These are phyloP conservation scores for Rhinogobius similis DNA, from an alignment of 2,113 vertebrate species.

Conservation along the genomic window DNA sequence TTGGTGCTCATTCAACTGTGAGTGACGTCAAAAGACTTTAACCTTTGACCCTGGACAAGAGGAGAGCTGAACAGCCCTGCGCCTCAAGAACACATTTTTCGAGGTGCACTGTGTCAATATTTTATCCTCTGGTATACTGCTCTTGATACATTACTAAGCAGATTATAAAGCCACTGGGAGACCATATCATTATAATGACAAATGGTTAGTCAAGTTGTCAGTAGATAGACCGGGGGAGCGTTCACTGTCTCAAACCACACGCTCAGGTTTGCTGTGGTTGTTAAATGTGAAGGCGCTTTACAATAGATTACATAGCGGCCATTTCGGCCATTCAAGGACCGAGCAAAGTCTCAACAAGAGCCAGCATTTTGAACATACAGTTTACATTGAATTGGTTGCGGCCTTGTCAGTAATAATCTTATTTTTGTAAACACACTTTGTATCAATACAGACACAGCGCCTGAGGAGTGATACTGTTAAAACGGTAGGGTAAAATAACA, in stretches of 20 bases:
- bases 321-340: neutral
- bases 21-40: constrained; percentile 55
- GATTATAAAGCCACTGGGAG: neutral
- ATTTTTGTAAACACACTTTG: neutral
- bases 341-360: neutral
- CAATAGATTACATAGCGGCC: neutral
- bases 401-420: neutral
- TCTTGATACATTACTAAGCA: constrained; percentile 7
- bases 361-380: neutral
- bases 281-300: neutral
- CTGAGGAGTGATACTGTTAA: neutral
- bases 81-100: neutral
- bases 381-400: neutral
- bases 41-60: constrained; percentile 46
- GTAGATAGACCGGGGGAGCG: constrained; percentile 1
- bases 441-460: too few species aligned
- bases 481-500: neutral
- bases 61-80: constrained; percentile 1
- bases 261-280: neutral
- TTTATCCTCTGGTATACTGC: neutral
- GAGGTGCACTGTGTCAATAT: neutral
- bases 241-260: neutral
- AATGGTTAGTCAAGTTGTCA: constrained; percentile 6
- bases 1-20: constrained; percentile 55
- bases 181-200: constrained; percentile 8